These are phyloP conservation scores for Micrasema minimum DNA, from an alignment of 1,140 invertebrate genomes.

Conservation along the genomic window DNA sequence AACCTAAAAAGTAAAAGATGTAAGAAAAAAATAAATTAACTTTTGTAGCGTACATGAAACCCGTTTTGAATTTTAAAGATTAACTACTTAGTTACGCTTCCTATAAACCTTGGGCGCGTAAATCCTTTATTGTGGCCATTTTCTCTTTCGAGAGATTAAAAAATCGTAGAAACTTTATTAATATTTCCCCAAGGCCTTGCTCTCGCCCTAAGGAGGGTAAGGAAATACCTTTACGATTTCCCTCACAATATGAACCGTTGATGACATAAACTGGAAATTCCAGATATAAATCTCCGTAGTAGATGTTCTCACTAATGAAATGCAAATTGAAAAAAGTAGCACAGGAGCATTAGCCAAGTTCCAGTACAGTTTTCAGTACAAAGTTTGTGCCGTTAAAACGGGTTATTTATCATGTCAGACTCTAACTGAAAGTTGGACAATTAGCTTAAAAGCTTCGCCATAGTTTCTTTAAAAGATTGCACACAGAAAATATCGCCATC, in stretches of 20 bases:
- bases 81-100: conserved; percentile 9
- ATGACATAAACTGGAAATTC: conserved; percentile 29
- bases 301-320: conserved; percentile 40
- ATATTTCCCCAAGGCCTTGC: conserved; percentile 18
- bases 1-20: too few relatives aligned
- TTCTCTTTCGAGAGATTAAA: conserved; percentile 12
- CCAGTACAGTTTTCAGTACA: neutral
- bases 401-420: conserved; percentile 47
- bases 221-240: conserved; percentile 25
- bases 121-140: conserved; percentile 23
- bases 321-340: conserved; percentile 48
- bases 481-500: too few relatives aligned
- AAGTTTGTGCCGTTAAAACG: too few relatives aligned
- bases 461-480: too few relatives aligned
- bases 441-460: conserved; percentile 48
- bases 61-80: conserved; percentile 30
- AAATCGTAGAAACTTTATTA: conserved; percentile 37
- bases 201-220: neutral
- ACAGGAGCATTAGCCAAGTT: conserved; percentile 30
- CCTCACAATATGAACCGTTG: conserved; percentile 16
- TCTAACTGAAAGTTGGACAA: conserved; percentile 47
- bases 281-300: conserved; percentile 37
- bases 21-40: too few relatives aligned
- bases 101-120: conserved; percentile 20
- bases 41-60: conserved; percentile 12